Percentiles rank a stretch among this genome's conserved stretches.
phyloP scores from a whole-genome alignment of 1,140 invertebrate genomes.

The Alviniconcha marisindica region DNA sequence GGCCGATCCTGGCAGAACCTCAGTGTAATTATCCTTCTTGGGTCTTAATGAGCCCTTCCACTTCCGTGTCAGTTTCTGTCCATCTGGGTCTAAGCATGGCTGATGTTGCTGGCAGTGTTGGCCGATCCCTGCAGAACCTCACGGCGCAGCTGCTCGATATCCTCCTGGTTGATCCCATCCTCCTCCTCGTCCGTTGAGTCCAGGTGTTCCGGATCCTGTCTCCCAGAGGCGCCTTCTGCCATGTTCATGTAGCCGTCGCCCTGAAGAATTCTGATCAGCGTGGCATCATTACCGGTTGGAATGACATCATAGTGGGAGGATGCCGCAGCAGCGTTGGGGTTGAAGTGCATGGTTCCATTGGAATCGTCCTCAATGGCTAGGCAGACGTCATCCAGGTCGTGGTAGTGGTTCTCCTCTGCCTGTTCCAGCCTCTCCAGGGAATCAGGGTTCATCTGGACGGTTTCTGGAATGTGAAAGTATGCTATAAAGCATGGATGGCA shows the following conservation, averaged over 20 bases:
- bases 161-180: background rate
- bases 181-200: slow-evolving; percentile 18
- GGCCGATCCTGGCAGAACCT: no score
- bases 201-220: background rate
- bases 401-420: slow-evolving; percentile 8
- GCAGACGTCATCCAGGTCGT: slow-evolving; percentile 1
- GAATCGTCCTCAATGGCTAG: background rate
- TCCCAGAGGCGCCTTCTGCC: background rate
- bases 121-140: background rate
- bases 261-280: no score
- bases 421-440: no score
- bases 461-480: no score
- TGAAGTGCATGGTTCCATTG: background rate
- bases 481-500: no score
- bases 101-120: no score
- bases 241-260: background rate
- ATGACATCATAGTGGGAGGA: slow-evolving; percentile 9
- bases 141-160: background rate
- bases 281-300: background rate
- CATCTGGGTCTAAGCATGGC: background rate
- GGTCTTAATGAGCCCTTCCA: no score
- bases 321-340: background rate
- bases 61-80: no score
- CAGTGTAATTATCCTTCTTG: no score
- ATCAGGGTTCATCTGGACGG: no score